phyloP scores from a whole-genome alignment of 2,888 invertebrate genomes.

The Drosophila kanekoi region DNA sequence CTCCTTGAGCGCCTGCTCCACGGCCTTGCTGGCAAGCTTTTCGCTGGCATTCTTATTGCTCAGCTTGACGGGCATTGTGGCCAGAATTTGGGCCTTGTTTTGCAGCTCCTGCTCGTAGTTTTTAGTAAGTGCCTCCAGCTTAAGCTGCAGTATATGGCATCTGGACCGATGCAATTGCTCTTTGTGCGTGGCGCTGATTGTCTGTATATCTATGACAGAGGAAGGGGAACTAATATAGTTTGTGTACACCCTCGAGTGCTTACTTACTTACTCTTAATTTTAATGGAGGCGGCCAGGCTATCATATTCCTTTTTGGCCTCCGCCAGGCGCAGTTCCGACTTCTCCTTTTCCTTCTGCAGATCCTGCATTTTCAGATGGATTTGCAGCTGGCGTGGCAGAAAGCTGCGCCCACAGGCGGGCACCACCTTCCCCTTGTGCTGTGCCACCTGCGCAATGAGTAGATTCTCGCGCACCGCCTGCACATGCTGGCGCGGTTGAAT shows the following conservation, averaged over 20 bases:
- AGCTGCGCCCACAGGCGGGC: slow-evolving; percentile 71
- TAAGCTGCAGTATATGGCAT: slow-evolving; percentile 75
- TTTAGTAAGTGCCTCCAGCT: slow-evolving; percentile 67
- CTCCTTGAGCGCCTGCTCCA: slow-evolving; percentile 76
- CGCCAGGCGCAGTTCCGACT: slow-evolving; percentile 47
- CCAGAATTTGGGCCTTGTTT: slow-evolving; percentile 65
- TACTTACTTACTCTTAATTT: slow-evolving; percentile 81
- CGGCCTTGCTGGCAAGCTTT: slow-evolving; percentile 65
- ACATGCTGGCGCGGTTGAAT: slow-evolving; percentile 82
- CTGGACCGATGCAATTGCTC: slow-evolving; percentile 63
- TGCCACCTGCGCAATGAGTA: slow-evolving; percentile 80
- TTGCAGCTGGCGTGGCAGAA: slow-evolving; percentile 81
- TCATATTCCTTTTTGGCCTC: slow-evolving; percentile 74
- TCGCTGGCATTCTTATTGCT: slow-evolving; percentile 78
- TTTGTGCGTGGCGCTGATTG: slow-evolving; percentile 72
- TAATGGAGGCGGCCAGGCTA: slow-evolving; percentile 69
- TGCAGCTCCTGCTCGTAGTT: slow-evolving; percentile 68
- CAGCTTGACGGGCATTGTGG: slow-evolving; percentile 81
- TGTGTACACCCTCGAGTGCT: background rate
- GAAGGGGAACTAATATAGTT: background rate
- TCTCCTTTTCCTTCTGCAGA: slow-evolving; percentile 64
- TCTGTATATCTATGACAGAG: slow-evolving; percentile 76
- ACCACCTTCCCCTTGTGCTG: slow-evolving; percentile 76
- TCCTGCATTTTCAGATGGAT: slow-evolving; percentile 77
- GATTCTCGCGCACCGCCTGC: slow-evolving; percentile 77